Base-by-base conservation (phyloP, 2,113 vertebrate species). In the Centropristis striata region DNA sequence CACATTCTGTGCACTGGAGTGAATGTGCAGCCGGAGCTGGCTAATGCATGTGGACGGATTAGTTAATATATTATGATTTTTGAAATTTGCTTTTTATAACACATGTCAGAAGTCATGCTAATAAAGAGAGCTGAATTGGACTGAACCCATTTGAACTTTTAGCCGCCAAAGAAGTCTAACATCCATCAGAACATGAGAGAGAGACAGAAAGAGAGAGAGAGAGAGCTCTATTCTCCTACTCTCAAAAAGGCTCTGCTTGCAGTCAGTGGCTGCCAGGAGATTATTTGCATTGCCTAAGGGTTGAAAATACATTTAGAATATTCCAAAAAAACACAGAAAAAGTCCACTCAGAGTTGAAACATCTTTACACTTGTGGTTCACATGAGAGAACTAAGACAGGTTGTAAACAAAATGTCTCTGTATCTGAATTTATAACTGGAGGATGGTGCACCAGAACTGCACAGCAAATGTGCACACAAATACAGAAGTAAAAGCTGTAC, bases 41-140 rank as follows among this genome's bases (percentile, higher is more conserved):
- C 9, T 32, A 23, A 78, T 27, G 72, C 42, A 50, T 64, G 54
- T 14, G 41, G 42, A 76, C 21, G 75, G 63, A 80, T 66, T 44
- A 55, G 32, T 25, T 55, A 6, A 37, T 50, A 8, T 50, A 27
- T 66, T 55, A 51, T 1, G 39, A 68, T 66, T 49, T 23, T 6
- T 50, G 0, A 50, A 51, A 27, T 44, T 32, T 83, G 32, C 63
- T 73, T 69, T n/a, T 54, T 28, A 57, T 49, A 61, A 54, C 44
- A 32, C 44, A 49, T 16, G 55, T 57, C 63, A 65, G 4, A 55
- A 23, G 64, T 44, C 44, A 49, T 37, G 39, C 16, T 67, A 20
- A 50, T 69, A 10, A 71, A 57, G 57, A 3, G 8, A 9, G 51
- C 10, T 36, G 28, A 47, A 47, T 8, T 18, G 13, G 23, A 69